phyloP scores from a whole-genome alignment of 1,140 invertebrate genomes.

The Plodia interpunctella region DNA sequence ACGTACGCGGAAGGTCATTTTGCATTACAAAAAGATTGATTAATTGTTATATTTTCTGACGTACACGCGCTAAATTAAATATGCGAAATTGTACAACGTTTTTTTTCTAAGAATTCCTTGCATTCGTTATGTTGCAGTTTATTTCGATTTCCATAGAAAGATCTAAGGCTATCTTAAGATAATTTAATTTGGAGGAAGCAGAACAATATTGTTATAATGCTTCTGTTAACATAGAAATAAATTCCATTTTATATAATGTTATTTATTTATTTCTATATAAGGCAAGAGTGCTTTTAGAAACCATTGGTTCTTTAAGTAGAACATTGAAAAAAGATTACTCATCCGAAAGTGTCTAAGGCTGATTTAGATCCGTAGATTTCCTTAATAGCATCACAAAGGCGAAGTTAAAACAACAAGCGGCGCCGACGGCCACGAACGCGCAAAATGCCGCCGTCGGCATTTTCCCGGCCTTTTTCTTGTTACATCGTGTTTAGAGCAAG shows the following conservation, averaged over 20 bases:
- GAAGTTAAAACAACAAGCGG: constrained; percentile 56
- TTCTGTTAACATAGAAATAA: too few species aligned
- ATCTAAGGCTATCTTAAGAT: too few species aligned
- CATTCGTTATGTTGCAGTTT: constrained; percentile 10
- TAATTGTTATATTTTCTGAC: constrained; percentile 7
- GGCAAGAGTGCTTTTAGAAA: too few species aligned
- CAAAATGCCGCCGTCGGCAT: constrained; percentile 59
- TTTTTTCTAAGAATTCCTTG: too few species aligned
- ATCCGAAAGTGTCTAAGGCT: constrained; percentile 23
- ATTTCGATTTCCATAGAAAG: too few species aligned
- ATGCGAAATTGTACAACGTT: too few species aligned
- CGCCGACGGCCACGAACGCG: constrained; percentile 37
- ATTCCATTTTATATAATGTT: too few species aligned
- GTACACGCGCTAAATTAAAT: constrained; percentile 4
- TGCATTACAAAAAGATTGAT: background rate
- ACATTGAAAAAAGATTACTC: too few species aligned
- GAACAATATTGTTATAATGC: too few species aligned
- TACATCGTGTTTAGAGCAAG: constrained; percentile 72
- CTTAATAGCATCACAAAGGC: constrained; percentile 46
- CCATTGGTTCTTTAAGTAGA: too few species aligned
- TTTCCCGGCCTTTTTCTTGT: constrained; percentile 72
- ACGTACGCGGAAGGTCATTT: background rate
- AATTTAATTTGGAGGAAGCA: too few species aligned
- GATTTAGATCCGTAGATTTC: constrained; percentile 47
- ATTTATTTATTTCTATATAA: too few species aligned